Evolutionary conservation across 2,888 invertebrate species (phyloP), one percentile per base, ranked within the genome.

Genomic region (Synergus gifuensis): DNA sequence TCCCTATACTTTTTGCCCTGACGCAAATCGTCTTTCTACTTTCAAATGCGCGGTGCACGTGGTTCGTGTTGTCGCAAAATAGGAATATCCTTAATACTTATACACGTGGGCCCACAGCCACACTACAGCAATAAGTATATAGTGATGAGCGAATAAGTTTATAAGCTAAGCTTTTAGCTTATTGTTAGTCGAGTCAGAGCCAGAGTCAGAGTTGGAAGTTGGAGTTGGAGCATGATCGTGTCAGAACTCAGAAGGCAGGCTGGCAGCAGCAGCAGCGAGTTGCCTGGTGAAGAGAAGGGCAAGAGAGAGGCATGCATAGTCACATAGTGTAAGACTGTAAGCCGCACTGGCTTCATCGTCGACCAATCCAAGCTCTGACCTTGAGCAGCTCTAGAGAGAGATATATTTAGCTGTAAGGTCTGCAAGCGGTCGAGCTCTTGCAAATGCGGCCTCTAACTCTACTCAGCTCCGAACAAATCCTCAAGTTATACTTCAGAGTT

Each of bases 361-460:
- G 82, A 76, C 85, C 85, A 84, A 85, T 83, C 83, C 83, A 82
- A 82, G 84, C 81, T 81, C 82, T 85, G 85, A 85, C 85, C 85
- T 85, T 85, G 84, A 85, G 83, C 83, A 82, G 84, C 82, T 84
- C 83, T 81, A 85, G 82, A 84, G 84, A 83, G 83, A 85, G 84
- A 83, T 85, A 85, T 85, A 85, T 85, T 85, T 85, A 85, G 85
- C 83, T 84, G 85, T 83, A 83, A 83, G 85, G 84, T 84, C 83
- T 84, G 85, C 81, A 82, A 82, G 85, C 84, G 83, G 83, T 80
- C 83, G 83, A 81, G 54, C 69, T 54, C 69, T 54, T 42, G 66
- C 66, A 66, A 66, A 66, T 66, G 54, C 49, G 69, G 69, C 69
- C 69, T 73, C 49, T 16, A 54, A 54, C 69, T 69, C 67, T 44